Percentiles rank a stretch among this genome's conserved stretches.
These are phyloP conservation scores for Castor canadensis DNA, from an alignment of 2,113 vertebrate species.

Conservation along the genomic window DNA sequence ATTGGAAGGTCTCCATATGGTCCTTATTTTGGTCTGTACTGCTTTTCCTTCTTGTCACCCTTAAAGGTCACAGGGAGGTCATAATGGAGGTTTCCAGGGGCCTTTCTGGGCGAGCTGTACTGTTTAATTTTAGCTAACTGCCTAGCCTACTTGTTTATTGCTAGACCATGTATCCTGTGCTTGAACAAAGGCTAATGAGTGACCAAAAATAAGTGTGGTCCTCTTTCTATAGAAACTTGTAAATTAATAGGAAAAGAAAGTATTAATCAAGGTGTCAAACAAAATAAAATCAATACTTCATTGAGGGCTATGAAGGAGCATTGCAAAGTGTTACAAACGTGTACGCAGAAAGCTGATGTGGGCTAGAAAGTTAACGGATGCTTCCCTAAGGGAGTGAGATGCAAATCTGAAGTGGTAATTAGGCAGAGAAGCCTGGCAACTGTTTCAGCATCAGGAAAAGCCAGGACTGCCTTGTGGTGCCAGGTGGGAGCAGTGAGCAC, in stretches of 20 bases:
- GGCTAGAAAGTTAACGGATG: neutral
- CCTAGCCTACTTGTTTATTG: no score
- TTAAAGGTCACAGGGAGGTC: no score
- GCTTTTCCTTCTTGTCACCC: no score
- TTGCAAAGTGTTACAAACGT: neutral
- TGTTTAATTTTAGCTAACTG: no score
- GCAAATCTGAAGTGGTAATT: neutral
- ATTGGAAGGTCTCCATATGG: no score
- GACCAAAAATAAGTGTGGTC: neutral
- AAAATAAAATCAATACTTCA: neutral
- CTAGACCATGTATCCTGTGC: neutral
- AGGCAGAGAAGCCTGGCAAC: no score
- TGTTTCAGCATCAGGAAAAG: neutral
- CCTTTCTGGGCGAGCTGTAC: no score
- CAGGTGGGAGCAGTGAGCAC: neutral
- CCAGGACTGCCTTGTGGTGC: neutral
- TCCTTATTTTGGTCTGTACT: no score
- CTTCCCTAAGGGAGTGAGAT: neutral
- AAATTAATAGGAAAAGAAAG: constrained; percentile 5
- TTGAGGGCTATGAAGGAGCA: neutral
- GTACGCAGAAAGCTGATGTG: neutral
- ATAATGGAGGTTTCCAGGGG: no score
- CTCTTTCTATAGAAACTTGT: neutral
- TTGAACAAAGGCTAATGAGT: neutral
- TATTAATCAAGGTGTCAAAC: neutral